phyloP scores from a whole-genome alignment of 2,797 vertebrate genomes.

The Crax fasciolata region DNA sequence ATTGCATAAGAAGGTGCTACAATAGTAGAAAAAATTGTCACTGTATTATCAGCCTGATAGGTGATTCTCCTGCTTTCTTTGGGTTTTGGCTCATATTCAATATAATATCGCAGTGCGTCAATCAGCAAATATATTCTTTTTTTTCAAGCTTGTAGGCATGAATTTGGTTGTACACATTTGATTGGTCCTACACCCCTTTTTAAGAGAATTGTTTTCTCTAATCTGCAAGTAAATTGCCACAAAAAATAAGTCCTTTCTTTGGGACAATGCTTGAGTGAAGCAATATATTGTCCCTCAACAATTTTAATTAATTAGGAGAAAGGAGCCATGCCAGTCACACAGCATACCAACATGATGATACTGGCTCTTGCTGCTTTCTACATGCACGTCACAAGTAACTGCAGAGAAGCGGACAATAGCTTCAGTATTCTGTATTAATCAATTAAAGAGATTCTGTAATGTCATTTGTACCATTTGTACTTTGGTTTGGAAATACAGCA shows the following conservation, averaged over 20 bases:
- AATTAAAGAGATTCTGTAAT: constrained; percentile 59
- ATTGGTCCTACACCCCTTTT: background rate
- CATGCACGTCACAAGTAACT: constrained; percentile 50
- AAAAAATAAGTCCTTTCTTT: constrained; percentile 68
- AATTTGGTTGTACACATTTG: background rate
- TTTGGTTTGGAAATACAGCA: constrained; percentile 57
- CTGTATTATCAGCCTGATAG: background rate
- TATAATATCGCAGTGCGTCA: background rate
- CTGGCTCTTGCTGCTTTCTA: constrained; percentile 64
- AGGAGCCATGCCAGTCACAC: constrained; percentile 58
- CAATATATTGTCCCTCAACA: constrained; percentile 69
- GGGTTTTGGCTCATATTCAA: background rate
- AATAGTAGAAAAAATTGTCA: background rate
- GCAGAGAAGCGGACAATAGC: constrained; percentile 44
- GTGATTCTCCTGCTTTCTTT: background rate
- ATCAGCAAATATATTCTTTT: background rate
- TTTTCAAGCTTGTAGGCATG: background rate
- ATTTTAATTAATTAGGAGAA: constrained; percentile 72
- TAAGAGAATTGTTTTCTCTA: background rate
- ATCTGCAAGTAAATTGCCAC: constrained; percentile 58
- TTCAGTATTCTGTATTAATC: constrained; percentile 41
- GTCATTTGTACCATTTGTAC: constrained; percentile 63
- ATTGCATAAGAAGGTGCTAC: background rate
- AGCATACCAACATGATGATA: constrained; percentile 50
- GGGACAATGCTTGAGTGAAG: constrained; percentile 62